Conservation (phyloP, 1,140 invertebrate genomes). For the Zophobas morio region DNA sequence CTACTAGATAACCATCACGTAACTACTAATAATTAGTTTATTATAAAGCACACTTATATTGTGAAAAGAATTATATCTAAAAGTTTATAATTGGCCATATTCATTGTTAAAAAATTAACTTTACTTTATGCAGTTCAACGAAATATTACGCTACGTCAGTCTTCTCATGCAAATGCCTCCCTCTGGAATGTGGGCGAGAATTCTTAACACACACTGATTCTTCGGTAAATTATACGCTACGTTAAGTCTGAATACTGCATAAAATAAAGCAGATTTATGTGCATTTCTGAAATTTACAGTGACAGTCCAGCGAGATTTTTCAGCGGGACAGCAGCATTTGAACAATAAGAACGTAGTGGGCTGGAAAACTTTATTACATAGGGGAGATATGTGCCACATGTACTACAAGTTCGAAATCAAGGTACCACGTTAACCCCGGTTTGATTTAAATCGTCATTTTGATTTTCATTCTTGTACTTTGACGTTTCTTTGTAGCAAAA, state of each 20-base stretch:
- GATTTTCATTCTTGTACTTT: too few relatives aligned
- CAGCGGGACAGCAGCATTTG: background rate
- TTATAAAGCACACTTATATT: slow-evolving; percentile 48
- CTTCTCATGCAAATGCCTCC: slow-evolving; percentile 29
- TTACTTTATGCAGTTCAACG: slow-evolving; percentile 43
- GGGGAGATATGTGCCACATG: too few relatives aligned
- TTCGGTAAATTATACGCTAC: slow-evolving; percentile 1
- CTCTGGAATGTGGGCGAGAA: slow-evolving; percentile 30
- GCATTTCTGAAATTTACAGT: slow-evolving; percentile 9
- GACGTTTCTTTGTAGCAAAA: too few relatives aligned
- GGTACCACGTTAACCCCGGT: too few relatives aligned
- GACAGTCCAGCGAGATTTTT: background rate
- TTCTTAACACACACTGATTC: slow-evolving; percentile 8
- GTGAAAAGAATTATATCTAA: slow-evolving; percentile 47
- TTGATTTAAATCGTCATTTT: too few relatives aligned
- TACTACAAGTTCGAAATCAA: too few relatives aligned
- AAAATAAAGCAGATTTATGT: slow-evolving; percentile 30
- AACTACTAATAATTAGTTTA: slow-evolving; percentile 41
- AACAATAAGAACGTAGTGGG: too few relatives aligned
- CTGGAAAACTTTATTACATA: too few relatives aligned
- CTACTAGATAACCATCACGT: slow-evolving; percentile 41
- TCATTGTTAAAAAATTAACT: slow-evolving; percentile 35
- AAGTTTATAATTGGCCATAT: slow-evolving; percentile 44
- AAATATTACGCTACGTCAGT: slow-evolving; percentile 24
- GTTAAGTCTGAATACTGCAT: slow-evolving; percentile 16